Conservation (phyloP, 37 sponge, comb jelly and placozoan species). For the Theonella swinhoei region DNA sequence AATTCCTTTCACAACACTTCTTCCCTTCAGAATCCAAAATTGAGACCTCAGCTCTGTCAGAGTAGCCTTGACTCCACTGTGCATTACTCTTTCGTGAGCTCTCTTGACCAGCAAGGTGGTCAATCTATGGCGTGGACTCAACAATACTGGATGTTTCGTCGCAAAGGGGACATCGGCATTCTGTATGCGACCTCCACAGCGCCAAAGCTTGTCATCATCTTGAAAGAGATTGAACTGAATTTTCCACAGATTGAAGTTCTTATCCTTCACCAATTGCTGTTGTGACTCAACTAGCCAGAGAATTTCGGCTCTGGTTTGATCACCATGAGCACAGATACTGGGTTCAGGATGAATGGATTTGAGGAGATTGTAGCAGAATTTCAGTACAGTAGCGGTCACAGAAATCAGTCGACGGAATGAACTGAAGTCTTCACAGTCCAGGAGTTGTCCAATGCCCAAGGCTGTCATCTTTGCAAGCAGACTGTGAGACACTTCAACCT, state of each 20-base stretch:
- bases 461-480: not conserved
- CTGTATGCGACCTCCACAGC: slow-evolving; percentile 19
- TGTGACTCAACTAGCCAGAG: slow-evolving; percentile 30
- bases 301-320: not conserved
- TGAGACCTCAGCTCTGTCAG: slow-evolving; percentile 26
- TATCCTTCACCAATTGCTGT: not conserved
- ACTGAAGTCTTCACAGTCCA: slow-evolving; percentile 33
- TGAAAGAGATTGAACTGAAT: slow-evolving; percentile 31
- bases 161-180: slow-evolving; percentile 3
- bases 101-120: slow-evolving; percentile 1
- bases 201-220: slow-evolving; percentile 11
- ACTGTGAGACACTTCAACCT: not conserved
- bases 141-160: slow-evolving; percentile 41
- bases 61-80: slow-evolving; percentile 21
- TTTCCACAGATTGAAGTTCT: slow-evolving; percentile 10
- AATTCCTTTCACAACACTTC: slow-evolving; percentile 11
- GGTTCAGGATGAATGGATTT: not conserved
- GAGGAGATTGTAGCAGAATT: not conserved
- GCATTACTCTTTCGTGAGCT: slow-evolving; percentile 8
- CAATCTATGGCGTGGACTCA: not conserved
- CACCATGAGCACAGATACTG: not conserved
- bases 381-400: slow-evolving; percentile 15
- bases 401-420: not conserved
- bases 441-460: not conserved
- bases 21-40: slow-evolving; percentile 45